Percentiles rank a stretch among this genome's conserved stretches.
These are phyloP conservation scores for Perdita meconis DNA, from an alignment of 2,888 invertebrate genomes.

Conservation along the genomic window DNA sequence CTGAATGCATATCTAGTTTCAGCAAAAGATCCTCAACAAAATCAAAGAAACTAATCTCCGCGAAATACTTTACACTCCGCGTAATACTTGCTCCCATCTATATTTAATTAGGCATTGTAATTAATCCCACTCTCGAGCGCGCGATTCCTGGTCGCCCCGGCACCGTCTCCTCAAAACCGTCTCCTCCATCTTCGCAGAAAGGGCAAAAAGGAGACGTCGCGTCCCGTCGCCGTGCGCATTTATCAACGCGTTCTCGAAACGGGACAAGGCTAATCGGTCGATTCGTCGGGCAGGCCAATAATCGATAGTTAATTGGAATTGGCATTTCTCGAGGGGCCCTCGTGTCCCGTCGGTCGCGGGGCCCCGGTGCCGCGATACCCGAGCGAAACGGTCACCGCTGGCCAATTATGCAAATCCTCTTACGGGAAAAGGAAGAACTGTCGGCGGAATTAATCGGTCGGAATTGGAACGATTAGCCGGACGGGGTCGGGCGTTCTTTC, in stretches of 20 bases:
- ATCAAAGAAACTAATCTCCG: no score
- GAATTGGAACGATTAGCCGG: slow-evolving; percentile 48
- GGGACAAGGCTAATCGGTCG: slow-evolving; percentile 60
- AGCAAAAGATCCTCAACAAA: no score
- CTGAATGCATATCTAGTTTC: no score
- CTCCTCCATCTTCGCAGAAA: not conserved
- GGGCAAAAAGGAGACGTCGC: slow-evolving; percentile 7
- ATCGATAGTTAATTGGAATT: slow-evolving; percentile 75
- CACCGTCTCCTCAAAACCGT: no score
- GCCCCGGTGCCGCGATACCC: slow-evolving; percentile 21
- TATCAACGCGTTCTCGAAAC: slow-evolving; percentile 54
- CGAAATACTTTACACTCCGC: no score
- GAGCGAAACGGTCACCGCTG: slow-evolving; percentile 56
- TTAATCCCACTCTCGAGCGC: no score
- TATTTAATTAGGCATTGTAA: no score
- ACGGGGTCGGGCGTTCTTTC: slow-evolving; percentile 16
- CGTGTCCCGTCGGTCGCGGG: not conserved
- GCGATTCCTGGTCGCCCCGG: no score
- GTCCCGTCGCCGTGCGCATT: slow-evolving; percentile 49
- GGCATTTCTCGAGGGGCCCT: slow-evolving; percentile 62
- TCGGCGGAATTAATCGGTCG: slow-evolving; percentile 49
- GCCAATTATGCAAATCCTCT: slow-evolving; percentile 62
- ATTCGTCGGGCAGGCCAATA: slow-evolving; percentile 61
- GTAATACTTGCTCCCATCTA: no score
- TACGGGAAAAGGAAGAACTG: slow-evolving; percentile 40